Evolutionary conservation across 2,797 vertebrate genomes (phyloP).

Genomic region (Myotis myotis): DNA sequence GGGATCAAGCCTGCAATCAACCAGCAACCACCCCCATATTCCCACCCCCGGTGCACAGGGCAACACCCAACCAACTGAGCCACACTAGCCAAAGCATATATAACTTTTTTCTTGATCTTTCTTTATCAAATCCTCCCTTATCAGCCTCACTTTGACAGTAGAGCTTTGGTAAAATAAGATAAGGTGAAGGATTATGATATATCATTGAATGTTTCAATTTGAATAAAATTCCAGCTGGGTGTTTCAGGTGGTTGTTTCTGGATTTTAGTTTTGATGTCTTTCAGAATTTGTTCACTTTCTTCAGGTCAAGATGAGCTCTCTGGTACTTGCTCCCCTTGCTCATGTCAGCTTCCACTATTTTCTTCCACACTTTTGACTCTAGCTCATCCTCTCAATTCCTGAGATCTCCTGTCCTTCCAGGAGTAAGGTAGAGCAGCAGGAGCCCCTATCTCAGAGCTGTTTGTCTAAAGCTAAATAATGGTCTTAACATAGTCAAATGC

Average conservation of each 20-base stretch:
- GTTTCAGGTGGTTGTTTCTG: background rate
- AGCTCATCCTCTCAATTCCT: background rate
- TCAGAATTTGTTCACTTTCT: background rate
- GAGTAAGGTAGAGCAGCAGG: background rate
- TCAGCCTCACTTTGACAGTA: background rate
- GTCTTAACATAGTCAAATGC: background rate
- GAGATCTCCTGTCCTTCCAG: background rate
- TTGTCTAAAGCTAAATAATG: conserved; percentile 23
- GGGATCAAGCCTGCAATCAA: background rate
- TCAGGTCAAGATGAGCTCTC: background rate
- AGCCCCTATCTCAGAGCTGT: background rate
- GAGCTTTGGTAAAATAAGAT: background rate
- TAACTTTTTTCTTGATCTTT: background rate
- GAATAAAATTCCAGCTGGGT: background rate
- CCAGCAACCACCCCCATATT: background rate
- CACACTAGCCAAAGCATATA: background rate
- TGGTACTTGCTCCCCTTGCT: background rate
- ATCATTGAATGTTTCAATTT: background rate
- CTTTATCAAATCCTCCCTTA: background rate
- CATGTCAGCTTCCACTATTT: background rate
- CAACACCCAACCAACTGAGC: background rate
- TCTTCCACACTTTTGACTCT: background rate
- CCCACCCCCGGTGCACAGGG: background rate
- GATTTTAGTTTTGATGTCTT: background rate
- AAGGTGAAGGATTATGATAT: background rate